Evolutionary conservation across 2,888 invertebrate genomes (phyloP).

Genomic region (Xestia xanthographa): DNA sequence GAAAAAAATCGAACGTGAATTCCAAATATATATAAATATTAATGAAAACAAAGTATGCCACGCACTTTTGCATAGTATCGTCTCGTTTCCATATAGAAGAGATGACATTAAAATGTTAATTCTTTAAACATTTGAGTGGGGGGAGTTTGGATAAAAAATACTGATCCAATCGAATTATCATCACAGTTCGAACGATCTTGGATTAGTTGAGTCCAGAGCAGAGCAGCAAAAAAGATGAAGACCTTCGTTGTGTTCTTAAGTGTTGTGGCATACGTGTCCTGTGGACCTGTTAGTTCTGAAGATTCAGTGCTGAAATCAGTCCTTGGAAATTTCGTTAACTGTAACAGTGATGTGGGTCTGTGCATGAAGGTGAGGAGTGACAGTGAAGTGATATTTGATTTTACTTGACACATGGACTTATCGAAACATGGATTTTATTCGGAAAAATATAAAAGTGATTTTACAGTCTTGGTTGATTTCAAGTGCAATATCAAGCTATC

Average conservation of each 20-base stretch:
- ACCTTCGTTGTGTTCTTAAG: conserved; percentile 80
- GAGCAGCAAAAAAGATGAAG: conserved; percentile 80
- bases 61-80: conserved; percentile 84
- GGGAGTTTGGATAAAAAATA: conserved; percentile 86
- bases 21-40: conserved; percentile 84
- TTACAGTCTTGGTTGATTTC: neutral
- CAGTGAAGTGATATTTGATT: conserved; percentile 57
- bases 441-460: neutral
- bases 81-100: conserved; percentile 79
- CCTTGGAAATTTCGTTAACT: conserved; percentile 82
- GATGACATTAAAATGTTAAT: conserved; percentile 87
- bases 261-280: conserved; percentile 77
- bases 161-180: conserved; percentile 83
- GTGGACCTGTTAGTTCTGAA: conserved; percentile 80
- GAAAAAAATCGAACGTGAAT: conserved; percentile 74
- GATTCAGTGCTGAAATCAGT: conserved; percentile 81
- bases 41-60: conserved; percentile 84
- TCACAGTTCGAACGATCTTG: conserved; percentile 85
- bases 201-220: conserved; percentile 70
- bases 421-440: conserved; percentile 20
- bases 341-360: conserved; percentile 85
- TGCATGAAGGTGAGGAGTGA: conserved; percentile 85
- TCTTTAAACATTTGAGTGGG: conserved; percentile 81
- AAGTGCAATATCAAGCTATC: conserved; percentile 20
- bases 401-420: conserved; percentile 35